A percentile compares a stretch with the other conserved stretches of the same genome.
These are phyloP conservation scores for Zeugodacus cucurbitae DNA, from an alignment of 1,140 invertebrate genomes.

Conservation along the genomic window DNA sequence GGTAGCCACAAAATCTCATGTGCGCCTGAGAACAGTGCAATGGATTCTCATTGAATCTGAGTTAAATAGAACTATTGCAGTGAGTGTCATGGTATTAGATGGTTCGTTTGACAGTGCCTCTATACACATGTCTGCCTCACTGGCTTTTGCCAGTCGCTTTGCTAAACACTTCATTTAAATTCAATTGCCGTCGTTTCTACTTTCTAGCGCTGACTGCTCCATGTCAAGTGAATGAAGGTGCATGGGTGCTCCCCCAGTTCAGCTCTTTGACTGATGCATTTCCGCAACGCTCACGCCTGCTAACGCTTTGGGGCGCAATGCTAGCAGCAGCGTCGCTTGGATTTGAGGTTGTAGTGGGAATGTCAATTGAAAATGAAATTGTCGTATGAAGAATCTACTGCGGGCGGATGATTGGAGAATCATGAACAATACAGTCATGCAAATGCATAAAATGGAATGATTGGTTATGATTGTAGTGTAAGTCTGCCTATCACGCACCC, in stretches of 20 bases:
- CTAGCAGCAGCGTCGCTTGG: neutral
- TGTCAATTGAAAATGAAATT: constrained; percentile 15
- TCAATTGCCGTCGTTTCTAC: neutral
- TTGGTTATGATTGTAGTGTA: neutral
- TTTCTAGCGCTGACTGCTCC: neutral
- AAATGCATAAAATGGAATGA: neutral
- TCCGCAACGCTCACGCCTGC: neutral
- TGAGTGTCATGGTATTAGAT: neutral
- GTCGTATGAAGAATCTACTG: neutral
- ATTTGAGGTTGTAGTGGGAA: neutral
- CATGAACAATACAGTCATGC: neutral
- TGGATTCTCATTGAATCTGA: neutral
- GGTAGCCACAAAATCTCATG: neutral
- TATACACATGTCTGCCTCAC: neutral
- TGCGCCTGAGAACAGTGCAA: neutral
- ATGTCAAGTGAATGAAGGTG: neutral
- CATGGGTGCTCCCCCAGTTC: neutral
- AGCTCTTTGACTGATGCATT: neutral
- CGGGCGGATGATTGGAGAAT: neutral
- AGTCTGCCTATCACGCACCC: neutral
- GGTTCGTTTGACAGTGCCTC: neutral
- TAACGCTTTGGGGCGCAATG: neutral
- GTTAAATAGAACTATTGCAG: neutral
- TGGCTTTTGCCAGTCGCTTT: neutral
- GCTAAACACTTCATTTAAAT: constrained; percentile 9